Evolutionary conservation across 2,113 vertebrate species (phyloP), one percentile per base, ranked within the genome.

Genomic region (Nothocercus julius): DNA sequence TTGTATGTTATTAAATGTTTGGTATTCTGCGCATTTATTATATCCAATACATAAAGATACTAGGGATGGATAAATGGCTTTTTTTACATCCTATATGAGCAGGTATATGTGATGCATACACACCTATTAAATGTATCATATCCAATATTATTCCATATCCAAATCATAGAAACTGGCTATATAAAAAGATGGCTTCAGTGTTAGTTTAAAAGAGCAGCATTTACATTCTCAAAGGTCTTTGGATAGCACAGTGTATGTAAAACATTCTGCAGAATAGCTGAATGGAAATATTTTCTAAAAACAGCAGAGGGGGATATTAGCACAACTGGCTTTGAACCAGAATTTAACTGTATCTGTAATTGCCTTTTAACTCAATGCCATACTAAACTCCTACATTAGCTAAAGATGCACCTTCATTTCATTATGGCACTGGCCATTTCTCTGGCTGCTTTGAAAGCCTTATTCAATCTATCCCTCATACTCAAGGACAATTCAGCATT

Each of bases 231-330:
- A 11, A 8, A 87, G 91, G 94, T 86, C 79, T 86, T 87, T 80
- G 49, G 70, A 84, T 82, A 85, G 63, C 80, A 77, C 63, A 51
- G 69, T 47, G n/a, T 81, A 79, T 36, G 63, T 80, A 95, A 96
- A 91, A 87, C 28, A 20, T 54, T 85, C 94, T 97, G 92, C 68
- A n/a, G 85, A 92, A 81, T 83, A 92, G 80, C 83, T 84, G 62
- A 96, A 95, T 24, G 62, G 81, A 96, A 96, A 95, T 97, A 95
- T 91, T 95, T 88, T 91, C 67, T 82, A 73, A 86, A 95, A 97
- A 97, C 87, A 93, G 87, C 80, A 96, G 95, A 85, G 77, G 87
- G 82, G 92, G 93, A 92, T 96, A 72, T 93, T 90, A 89, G 40
- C 85, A 95, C 79, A 95, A 87, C 54, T 89, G 94, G 96, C 92